Evolutionary conservation across 2,888 invertebrate species (phyloP).

Genomic region (Polymixis lichenea): DNA sequence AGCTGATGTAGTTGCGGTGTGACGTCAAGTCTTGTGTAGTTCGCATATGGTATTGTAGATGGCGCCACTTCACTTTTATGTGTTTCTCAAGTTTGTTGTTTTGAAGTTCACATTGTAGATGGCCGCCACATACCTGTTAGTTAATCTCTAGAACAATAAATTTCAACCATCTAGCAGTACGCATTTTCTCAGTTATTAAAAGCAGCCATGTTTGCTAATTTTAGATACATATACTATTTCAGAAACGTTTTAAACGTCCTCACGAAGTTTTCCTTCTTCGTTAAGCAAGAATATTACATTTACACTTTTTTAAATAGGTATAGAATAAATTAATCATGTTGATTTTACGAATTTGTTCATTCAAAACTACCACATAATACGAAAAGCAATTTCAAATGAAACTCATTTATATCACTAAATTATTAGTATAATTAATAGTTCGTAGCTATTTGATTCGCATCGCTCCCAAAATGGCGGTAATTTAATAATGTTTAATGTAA

Average conservation of each 20-base stretch:
- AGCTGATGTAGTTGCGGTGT: too few species aligned
- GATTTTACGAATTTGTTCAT: neutral
- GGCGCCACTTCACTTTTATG: too few species aligned
- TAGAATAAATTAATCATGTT: neutral
- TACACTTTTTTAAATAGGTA: neutral
- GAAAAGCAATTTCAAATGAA: constrained; percentile 2
- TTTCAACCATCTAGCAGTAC: neutral
- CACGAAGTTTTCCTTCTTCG: neutral
- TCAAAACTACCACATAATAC: neutral
- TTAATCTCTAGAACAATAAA: neutral
- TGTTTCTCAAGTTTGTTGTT: too few species aligned
- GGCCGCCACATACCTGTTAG: too few species aligned
- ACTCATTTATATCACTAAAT: constrained; percentile 26
- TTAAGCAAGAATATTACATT: neutral
- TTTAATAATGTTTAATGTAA: constrained; percentile 37
- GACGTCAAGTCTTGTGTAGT: too few species aligned
- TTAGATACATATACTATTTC: neutral
- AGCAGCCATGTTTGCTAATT: too few species aligned
- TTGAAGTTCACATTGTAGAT: too few species aligned
- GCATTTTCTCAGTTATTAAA: neutral
- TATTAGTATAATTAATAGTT: constrained; percentile 28
- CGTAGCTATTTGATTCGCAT: constrained; percentile 30
- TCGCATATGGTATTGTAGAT: too few species aligned
- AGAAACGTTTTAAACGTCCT: neutral
- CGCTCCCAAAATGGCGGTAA: constrained; percentile 27